Conservation (phyloP, 2,113 vertebrate genomes). For the Scytalopus superciliaris region DNA sequence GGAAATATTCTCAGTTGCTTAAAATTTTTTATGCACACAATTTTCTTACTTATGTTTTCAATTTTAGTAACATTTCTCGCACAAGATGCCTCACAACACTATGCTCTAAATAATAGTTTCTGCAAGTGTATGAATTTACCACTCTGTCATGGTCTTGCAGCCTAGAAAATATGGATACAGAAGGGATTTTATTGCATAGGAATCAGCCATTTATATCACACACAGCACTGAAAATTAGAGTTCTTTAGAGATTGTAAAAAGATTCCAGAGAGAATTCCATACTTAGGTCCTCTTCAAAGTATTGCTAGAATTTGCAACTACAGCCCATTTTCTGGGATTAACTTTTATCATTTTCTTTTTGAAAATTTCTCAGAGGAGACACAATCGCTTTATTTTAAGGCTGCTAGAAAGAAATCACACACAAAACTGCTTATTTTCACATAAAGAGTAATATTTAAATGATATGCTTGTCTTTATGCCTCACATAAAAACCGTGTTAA, state of each 20-base stretch:
- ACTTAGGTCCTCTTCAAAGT: not conserved
- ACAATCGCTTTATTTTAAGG: slow-evolving; percentile 22
- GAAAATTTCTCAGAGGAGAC: slow-evolving; percentile 6
- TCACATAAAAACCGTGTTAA: not conserved
- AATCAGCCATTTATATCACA: not conserved
- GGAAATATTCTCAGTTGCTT: not conserved
- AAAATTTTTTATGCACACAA: not conserved
- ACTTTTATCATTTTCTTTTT: not conserved
- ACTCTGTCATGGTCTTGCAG: not conserved
- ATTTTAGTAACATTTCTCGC: not conserved
- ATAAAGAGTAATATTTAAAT: slow-evolving; percentile 10
- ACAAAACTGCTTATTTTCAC: slow-evolving; percentile 11
- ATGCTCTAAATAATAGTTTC: not conserved
- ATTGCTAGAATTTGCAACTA: not conserved
- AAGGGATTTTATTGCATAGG: not conserved
- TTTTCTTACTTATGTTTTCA: not conserved
- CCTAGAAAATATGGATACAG: not conserved
- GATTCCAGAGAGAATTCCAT: not conserved
- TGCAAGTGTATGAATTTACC: not conserved
- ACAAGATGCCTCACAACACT: not conserved
- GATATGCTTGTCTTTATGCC: slow-evolving; percentile 1
- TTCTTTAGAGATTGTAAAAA: not conserved
- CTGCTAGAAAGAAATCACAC: not conserved
- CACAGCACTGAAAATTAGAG: not conserved
- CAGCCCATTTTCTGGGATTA: not conserved